phyloP scores from a whole-genome alignment of 2,888 invertebrate genomes.

The Morpho helenor region DNA sequence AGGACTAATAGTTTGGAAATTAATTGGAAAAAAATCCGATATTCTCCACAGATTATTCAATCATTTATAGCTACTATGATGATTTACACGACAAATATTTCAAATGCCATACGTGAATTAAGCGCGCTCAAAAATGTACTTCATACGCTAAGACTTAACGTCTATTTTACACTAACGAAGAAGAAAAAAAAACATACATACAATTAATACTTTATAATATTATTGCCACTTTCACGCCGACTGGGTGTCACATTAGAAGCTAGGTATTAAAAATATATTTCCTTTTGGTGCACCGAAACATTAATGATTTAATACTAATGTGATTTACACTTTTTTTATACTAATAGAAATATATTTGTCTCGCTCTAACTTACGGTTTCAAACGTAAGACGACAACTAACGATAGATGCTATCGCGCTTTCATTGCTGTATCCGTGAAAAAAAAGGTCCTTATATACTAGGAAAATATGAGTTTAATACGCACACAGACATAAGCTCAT shows the following conservation, averaged over 20 bases:
- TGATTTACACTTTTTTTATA: slow-evolving; percentile 8
- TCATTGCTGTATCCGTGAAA: neutral
- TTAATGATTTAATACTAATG: slow-evolving; percentile 11
- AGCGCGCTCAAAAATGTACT: slow-evolving; percentile 42
- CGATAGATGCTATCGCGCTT: neutral
- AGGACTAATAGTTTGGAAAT: no score
- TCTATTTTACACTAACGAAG: slow-evolving; percentile 38
- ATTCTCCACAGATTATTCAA: no score
- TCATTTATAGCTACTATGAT: neutral
- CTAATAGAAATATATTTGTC: neutral
- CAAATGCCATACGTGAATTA: slow-evolving; percentile 31
- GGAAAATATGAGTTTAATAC: slow-evolving; percentile 8
- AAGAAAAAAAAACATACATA: slow-evolving; percentile 26
- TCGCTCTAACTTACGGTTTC: slow-evolving; percentile 3
- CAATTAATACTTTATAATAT: slow-evolving; percentile 52
- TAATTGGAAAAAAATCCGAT: no score
- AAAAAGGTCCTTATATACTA: slow-evolving; percentile 3
- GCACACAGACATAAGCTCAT: slow-evolving; percentile 6
- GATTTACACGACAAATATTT: neutral
- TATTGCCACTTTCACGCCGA: slow-evolving; percentile 53
- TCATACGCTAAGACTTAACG: slow-evolving; percentile 47
- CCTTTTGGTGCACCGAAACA: slow-evolving; percentile 52
- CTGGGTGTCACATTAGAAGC: slow-evolving; percentile 46
- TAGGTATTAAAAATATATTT: slow-evolving; percentile 69
- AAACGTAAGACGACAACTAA: slow-evolving; percentile 12